Percentiles rank a stretch among this genome's conserved stretches.
Conservation (phyloP, 2,797 vertebrate species). For the Sebastes itinus region DNA sequence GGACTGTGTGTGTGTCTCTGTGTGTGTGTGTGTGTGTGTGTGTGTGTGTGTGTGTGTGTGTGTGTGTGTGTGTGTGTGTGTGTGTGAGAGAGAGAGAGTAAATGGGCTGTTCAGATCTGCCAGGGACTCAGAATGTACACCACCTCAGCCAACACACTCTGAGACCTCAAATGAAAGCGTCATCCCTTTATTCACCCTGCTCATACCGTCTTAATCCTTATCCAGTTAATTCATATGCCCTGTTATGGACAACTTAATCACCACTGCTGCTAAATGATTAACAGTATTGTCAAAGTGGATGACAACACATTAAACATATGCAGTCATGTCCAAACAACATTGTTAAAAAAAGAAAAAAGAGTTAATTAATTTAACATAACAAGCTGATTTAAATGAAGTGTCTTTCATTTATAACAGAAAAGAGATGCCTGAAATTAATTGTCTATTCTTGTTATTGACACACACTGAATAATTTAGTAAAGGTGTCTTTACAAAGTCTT, state of each 20-base stretch:
- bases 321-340: not conserved
- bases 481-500: not conserved
- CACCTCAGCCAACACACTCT: conserved; percentile 1
- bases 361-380: not conserved
- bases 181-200: not conserved
- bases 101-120: conserved; percentile 58
- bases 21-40: too few species aligned
- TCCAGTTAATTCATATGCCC: not conserved
- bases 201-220: not conserved
- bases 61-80: not conserved
- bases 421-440: not conserved
- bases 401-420: not conserved
- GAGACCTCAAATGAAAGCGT: not conserved
- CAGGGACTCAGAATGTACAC: conserved; percentile 36
- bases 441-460: not conserved
- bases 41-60: conserved; percentile 8
- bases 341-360: not conserved
- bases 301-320: not conserved
- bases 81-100: not conserved
- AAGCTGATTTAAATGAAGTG: not conserved
- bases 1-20: conserved; percentile 2
- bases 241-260: not conserved
- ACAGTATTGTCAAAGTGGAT: not conserved
- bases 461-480: not conserved
- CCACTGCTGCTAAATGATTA: not conserved